A percentile compares a stretch with the other conserved stretches of the same genome.
These are phyloP conservation scores for Procambarus virginalis DNA, from an alignment of 1,140 invertebrate species.

Conservation along the genomic window DNA sequence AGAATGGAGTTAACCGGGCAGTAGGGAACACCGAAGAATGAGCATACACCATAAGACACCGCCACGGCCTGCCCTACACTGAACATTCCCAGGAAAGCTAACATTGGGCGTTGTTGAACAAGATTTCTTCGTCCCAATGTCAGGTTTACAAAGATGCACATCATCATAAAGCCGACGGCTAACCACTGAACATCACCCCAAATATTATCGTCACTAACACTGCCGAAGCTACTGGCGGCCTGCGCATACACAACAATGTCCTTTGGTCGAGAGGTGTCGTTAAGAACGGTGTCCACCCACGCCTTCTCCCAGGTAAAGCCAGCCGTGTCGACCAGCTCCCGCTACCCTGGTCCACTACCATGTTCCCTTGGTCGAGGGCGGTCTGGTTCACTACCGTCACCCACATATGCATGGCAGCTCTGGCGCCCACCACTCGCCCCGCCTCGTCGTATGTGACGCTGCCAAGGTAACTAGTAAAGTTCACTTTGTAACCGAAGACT, in stretches of 20 bases:
- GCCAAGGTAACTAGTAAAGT: slow-evolving; percentile 80
- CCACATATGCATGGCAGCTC: slow-evolving; percentile 80
- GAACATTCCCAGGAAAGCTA: slow-evolving; percentile 77
- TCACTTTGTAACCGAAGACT: slow-evolving; percentile 80
- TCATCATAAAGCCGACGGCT: slow-evolving; percentile 77
- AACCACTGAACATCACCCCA: slow-evolving; percentile 80
- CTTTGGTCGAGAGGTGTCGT: slow-evolving; percentile 14
- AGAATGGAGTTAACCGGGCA: slow-evolving; percentile 78
- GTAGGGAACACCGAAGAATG: slow-evolving; percentile 76
- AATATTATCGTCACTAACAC: slow-evolving; percentile 56
- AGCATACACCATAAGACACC: slow-evolving; percentile 78
- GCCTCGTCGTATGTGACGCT: slow-evolving; percentile 78
- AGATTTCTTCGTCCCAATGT: slow-evolving; percentile 78
- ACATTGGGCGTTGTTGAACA: slow-evolving; percentile 77
- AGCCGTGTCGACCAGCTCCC: slow-evolving; percentile 80
- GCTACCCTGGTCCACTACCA: slow-evolving; percentile 82
- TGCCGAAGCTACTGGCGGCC: slow-evolving; percentile 72
- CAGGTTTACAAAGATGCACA: slow-evolving; percentile 77
- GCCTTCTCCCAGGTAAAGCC: slow-evolving; percentile 60
- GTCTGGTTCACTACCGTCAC: slow-evolving; percentile 82
- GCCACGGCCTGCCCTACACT: slow-evolving; percentile 77
- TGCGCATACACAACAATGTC: slow-evolving; percentile 76
- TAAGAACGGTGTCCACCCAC: slow-evolving; percentile 55
- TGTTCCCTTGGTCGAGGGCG: slow-evolving; percentile 79
- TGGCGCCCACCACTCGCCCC: slow-evolving; percentile 80